Evolutionary conservation across 2,113 vertebrate species (phyloP).

Genomic region (Corythornis madagascariensis): DNA sequence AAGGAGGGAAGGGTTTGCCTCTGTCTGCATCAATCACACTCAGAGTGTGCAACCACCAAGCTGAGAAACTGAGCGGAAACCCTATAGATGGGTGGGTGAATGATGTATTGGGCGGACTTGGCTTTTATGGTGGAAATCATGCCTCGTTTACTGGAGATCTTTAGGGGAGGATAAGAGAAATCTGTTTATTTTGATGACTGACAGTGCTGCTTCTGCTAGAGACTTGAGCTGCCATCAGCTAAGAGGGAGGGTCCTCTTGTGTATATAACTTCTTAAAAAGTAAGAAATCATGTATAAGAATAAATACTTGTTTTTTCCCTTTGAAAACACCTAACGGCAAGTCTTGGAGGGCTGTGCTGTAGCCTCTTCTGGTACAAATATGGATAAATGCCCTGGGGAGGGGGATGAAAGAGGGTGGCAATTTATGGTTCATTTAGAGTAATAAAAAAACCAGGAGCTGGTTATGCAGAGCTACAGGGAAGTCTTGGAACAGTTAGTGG

Average conservation of each 20-base stretch:
- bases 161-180: neutral
- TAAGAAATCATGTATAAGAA: neutral
- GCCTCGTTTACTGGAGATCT: neutral
- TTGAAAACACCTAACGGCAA: neutral
- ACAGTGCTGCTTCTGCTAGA: accelerated
- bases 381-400: neutral
- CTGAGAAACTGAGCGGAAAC: neutral
- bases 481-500: neutral
- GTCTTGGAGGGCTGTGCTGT: neutral
- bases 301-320: neutral
- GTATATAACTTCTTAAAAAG: neutral
- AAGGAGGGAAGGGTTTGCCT: neutral
- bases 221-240: neutral
- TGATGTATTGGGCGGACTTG: neutral
- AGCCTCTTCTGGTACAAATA: neutral
- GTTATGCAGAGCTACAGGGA: neutral
- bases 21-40: neutral
- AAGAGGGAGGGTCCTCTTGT: neutral
- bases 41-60: neutral
- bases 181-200: neutral
- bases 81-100: neutral
- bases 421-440: neutral
- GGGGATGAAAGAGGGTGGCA: neutral
- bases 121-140: neutral
- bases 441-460: neutral